Percentiles rank a stretch among this genome's conserved stretches.
phyloP scores from a whole-genome alignment of 64 coral and sea anemone genomes.

The Astreopora myriophthalma region DNA sequence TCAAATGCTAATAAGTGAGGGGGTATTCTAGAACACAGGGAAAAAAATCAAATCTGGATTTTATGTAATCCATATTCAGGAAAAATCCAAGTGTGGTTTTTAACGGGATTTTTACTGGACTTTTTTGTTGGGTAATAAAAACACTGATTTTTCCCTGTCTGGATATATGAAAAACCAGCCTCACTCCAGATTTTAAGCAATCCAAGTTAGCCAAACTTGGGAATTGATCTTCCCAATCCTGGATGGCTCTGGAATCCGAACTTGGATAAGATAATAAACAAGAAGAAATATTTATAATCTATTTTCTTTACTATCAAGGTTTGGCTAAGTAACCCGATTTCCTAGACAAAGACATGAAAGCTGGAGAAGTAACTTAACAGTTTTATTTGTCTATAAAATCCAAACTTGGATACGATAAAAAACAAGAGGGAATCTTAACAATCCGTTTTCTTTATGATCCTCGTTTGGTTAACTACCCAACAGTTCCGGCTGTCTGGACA shows the following conservation, averaged over 20 bases:
- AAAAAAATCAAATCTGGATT: slow-evolving; percentile 9
- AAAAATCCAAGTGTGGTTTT: not conserved
- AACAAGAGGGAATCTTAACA: too few relatives aligned
- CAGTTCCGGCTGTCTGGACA: too few relatives aligned
- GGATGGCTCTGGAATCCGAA: too few relatives aligned
- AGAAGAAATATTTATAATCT: too few relatives aligned
- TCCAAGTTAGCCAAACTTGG: not conserved
- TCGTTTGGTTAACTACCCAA: too few relatives aligned
- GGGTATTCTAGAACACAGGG: too few relatives aligned
- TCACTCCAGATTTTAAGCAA: not conserved
- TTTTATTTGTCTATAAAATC: not conserved
- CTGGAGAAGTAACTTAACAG: not conserved
- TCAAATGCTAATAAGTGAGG: too few relatives aligned
- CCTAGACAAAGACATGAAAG: not conserved
- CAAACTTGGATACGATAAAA: not conserved
- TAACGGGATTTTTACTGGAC: not conserved
- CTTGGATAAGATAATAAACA: too few relatives aligned
- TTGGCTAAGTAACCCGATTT: not conserved
- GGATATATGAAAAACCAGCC: not conserved
- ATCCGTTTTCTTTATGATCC: too few relatives aligned
- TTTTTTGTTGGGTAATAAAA: slow-evolving; percentile 11
- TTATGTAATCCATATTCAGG: not conserved
- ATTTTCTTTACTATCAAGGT: slow-evolving; percentile 10
- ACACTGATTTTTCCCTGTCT: not conserved
- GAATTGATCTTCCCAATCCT: too few relatives aligned